phyloP scores from a whole-genome alignment of 1,140 invertebrate genomes.

The Drosophila navojoa region DNA sequence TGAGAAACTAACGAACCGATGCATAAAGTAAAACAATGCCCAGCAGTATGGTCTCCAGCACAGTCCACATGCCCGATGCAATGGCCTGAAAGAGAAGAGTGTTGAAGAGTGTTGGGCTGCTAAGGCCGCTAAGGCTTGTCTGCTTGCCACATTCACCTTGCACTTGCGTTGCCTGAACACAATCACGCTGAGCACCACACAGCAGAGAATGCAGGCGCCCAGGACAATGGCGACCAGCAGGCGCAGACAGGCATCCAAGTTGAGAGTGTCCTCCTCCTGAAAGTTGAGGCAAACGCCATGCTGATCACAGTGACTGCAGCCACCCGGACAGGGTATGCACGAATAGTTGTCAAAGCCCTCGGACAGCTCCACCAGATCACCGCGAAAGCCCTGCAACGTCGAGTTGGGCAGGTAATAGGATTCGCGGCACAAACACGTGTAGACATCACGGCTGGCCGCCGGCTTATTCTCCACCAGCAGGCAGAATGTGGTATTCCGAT shows the following conservation, averaged over 20 bases:
- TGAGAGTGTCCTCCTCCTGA: conserved; percentile 73
- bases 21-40: conserved; percentile 93
- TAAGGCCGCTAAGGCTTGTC: not conserved
- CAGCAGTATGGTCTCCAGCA: conserved; percentile 93
- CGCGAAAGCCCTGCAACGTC: conserved; percentile 84
- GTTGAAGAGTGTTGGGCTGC: no score
- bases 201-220: conserved; percentile 89
- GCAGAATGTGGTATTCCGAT: conserved; percentile 83
- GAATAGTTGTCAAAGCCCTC: conserved; percentile 84
- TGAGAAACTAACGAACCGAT: conserved; percentile 88
- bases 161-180: conserved; percentile 91
- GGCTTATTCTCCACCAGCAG: conserved; percentile 73
- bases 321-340: conserved; percentile 86
- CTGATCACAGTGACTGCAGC: conserved; percentile 85
- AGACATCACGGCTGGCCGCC: conserved; percentile 70
- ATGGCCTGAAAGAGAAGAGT: conserved; percentile 86
- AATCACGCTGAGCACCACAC: conserved; percentile 88
- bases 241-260: conserved; percentile 86
- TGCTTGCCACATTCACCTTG: conserved; percentile 86
- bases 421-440: conserved; percentile 84
- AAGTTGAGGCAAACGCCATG: conserved; percentile 85
- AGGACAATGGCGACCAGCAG: conserved; percentile 89
- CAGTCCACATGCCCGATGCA: conserved; percentile 93
- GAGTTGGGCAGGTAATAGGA: conserved; percentile 84
- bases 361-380: conserved; percentile 84